A percentile compares a stretch with the other conserved stretches of the same genome.
These are phyloP conservation scores for Drosophila stalkeri DNA, from an alignment of 2,888 invertebrate species.

Conservation along the genomic window DNA sequence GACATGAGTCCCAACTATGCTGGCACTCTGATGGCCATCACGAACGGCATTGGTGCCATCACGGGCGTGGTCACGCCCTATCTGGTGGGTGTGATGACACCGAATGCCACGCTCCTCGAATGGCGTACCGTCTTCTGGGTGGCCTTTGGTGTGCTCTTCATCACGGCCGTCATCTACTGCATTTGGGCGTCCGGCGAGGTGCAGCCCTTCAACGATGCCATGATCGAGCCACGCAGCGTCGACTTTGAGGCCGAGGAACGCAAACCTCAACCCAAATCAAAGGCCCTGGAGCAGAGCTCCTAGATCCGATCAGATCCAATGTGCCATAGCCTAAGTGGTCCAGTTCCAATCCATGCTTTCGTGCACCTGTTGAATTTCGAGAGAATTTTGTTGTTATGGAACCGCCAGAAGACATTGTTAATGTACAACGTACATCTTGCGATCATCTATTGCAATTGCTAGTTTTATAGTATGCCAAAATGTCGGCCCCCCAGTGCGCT, in stretches of 20 bases:
- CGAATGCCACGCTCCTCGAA: conserved; percentile 88
- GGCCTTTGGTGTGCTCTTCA: conserved; percentile 88
- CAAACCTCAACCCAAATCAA: conserved; percentile 45
- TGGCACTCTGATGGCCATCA: conserved; percentile 89
- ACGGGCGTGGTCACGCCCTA: conserved; percentile 90
- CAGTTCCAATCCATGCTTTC: conserved; percentile 26
- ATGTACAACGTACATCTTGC: conserved; percentile 31
- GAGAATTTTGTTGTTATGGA: conserved; percentile 25
- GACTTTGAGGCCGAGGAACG: conserved; percentile 68
- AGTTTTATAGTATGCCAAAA: conserved; percentile 76
- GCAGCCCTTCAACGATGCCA: conserved; percentile 90
- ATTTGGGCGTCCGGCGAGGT: conserved; percentile 91
- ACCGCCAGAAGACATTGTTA: conserved; percentile 41
- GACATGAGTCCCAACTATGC: conserved; percentile 89
- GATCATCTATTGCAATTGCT: conserved; percentile 60
- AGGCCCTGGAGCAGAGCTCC: conserved; percentile 60
- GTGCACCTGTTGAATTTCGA: conserved; percentile 33
- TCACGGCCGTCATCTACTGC: conserved; percentile 89
- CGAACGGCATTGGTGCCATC: conserved; percentile 90
- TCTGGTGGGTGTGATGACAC: conserved; percentile 88
- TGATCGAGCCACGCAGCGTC: conserved; percentile 46
- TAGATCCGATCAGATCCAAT: conserved; percentile 32
- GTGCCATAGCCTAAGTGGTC: conserved; percentile 61
- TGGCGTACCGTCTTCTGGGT: conserved; percentile 94
- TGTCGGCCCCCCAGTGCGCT: conserved; percentile 52